Evolutionary conservation across 2,888 invertebrate genomes (phyloP).

Genomic region (Pemphredon lugubris): DNA sequence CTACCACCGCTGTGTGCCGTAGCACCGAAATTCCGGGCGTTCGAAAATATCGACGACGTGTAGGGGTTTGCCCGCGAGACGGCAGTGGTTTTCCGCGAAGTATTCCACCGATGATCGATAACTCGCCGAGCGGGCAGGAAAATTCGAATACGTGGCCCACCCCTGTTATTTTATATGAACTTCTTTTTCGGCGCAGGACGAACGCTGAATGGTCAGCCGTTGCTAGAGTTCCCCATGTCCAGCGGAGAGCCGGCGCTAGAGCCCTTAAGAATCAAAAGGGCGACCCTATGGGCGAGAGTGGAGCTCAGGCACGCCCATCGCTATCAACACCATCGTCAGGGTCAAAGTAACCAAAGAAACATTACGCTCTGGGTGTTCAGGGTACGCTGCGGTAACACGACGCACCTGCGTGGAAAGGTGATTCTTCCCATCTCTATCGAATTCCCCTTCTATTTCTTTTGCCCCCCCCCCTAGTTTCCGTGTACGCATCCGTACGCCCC

Average conservation of each 20-base stretch:
- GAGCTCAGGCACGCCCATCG: conserved; percentile 82
- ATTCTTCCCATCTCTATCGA: conserved; percentile 62
- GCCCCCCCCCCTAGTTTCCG: no score
- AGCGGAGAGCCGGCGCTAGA: conserved; percentile 83
- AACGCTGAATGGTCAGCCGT: conserved; percentile 91
- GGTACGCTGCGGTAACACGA: conserved; percentile 85
- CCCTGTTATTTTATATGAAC: neutral
- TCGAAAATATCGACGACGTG: no score
- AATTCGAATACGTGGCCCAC: neutral
- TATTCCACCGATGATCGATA: no score
- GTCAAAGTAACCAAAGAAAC: conserved; percentile 77
- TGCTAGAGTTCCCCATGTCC: conserved; percentile 91
- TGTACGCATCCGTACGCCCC: no score
- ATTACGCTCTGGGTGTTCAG: conserved; percentile 89
- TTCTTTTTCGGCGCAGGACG: conserved; percentile 84
- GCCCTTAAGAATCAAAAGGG: conserved; percentile 87
- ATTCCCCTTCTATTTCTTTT: neutral
- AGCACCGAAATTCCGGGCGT: neutral
- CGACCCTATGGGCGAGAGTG: conserved; percentile 90
- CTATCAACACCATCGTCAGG: conserved; percentile 77
- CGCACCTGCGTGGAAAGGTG: conserved; percentile 85
- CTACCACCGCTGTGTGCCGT: no score
- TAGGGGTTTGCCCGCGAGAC: no score
- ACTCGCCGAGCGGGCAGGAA: no score
- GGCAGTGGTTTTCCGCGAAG: no score